Conservation (phyloP, 2,113 vertebrate species). For the Hemibagrus wyckioides region DNA sequence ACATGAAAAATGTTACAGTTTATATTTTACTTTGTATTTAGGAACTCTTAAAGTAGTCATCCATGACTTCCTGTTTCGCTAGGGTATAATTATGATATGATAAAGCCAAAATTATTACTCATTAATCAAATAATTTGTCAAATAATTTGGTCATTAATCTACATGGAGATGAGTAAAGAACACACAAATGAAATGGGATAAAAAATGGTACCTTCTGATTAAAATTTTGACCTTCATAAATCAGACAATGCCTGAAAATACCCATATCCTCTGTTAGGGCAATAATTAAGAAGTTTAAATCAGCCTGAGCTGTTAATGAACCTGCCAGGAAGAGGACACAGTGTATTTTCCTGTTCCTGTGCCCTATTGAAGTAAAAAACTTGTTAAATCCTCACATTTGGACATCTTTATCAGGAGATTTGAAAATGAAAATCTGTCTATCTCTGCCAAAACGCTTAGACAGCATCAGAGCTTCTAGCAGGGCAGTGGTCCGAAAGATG, state of each 20-base stretch:
- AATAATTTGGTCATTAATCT: background rate
- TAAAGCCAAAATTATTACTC: background rate
- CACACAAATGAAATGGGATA: background rate
- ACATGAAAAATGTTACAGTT: background rate
- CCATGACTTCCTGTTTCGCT: background rate
- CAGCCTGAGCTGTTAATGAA: background rate
- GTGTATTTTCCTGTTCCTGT: background rate
- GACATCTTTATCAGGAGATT: background rate
- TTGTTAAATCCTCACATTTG: background rate
- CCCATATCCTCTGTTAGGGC: background rate
- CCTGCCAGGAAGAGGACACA: background rate
- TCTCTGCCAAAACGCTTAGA: background rate
- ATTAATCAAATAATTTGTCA: background rate
- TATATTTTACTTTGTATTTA: background rate
- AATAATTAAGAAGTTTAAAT: background rate
- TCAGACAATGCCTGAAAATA: background rate
- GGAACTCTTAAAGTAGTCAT: background rate
- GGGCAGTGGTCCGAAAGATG: background rate
- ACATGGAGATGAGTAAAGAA: background rate
- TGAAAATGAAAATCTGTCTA: background rate
- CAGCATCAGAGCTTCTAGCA: background rate
- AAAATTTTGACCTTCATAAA: background rate
- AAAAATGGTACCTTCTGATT: background rate
- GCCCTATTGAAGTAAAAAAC: background rate
- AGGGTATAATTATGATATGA: background rate